Base-by-base conservation (phyloP, 2,113 vertebrate species). In the Turnix velox region DNA sequence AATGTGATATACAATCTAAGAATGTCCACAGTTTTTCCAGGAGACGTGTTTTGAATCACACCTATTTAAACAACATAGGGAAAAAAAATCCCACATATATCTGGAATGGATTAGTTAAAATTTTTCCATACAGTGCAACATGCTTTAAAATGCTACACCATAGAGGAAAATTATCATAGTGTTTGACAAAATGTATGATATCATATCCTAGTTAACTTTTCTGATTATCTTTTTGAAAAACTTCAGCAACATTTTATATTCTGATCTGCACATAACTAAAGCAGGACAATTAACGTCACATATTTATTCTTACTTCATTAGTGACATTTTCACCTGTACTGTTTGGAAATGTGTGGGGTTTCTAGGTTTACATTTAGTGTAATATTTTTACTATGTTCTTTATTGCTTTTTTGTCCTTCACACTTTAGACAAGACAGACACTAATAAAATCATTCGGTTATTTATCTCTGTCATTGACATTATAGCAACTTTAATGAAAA, bases 221-320 rank as follows among this genome's bases (percentile, higher is more conserved):
- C 25, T 91, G 31, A 54, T 77, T 67, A 12, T 65, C 6, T 73
- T 86, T 51, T 74, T 87, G 31, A 61, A 42, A 93, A 88, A 12
- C 3, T 57, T 42, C 4, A 7, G 1, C 4, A 7, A 46, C 48
- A 83, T 95, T 78, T 86, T 85, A n/a, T 39, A 82, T 80, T 82
- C 74, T 73, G 6, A 72, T 42, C 13, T 92, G 18, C 12, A 67
- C 20, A 84, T 91, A 93, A 25, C 11, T 42, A 95, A 95, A 6
- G 43, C 31, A 59, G 61, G 57, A 54, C 86, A 96, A 95, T 91
- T 96, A 94, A 54, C 55, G 66, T 59, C 22, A 84, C 24, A 40
- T 88, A 90, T 96, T 94, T 95, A 75, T 82, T 96, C 62, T 95
- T 96, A 72, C 19, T 94, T 95, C 18, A 87, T 90, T 94, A 87